phyloP scores from a whole-genome alignment of 2,888 invertebrate genomes.

The Taphrorychus bicolor region DNA sequence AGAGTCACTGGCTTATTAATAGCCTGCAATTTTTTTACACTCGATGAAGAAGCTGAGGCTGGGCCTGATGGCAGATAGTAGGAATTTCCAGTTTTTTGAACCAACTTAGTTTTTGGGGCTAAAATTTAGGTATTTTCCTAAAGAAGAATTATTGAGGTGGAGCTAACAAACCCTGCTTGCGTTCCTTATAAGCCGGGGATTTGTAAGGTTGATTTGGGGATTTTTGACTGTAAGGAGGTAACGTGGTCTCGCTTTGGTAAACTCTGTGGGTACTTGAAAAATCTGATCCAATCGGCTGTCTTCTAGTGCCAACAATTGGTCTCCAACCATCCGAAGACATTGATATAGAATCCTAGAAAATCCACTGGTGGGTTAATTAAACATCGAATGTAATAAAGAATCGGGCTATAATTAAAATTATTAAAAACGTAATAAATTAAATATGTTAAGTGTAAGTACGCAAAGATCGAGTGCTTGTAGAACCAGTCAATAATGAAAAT shows the following conservation, averaged over 20 bases:
- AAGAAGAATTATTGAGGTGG: too few relatives aligned
- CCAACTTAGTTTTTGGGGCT: neutral
- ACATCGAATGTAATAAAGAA: neutral
- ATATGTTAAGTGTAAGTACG: slow-evolving; percentile 3
- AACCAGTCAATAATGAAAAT: slow-evolving; percentile 16
- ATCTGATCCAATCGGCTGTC: slow-evolving; percentile 46
- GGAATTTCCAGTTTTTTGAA: neutral
- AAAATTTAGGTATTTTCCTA: too few relatives aligned
- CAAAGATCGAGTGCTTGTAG: slow-evolving; percentile 1
- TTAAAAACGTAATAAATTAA: slow-evolving; percentile 1
- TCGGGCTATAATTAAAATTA: neutral
- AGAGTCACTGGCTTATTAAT: slow-evolving; percentile 24
- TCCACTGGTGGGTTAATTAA: neutral
- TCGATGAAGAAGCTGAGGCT: neutral
- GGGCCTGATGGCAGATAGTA: neutral
- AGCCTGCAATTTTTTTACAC: slow-evolving; percentile 17
- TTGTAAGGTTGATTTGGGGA: neutral
- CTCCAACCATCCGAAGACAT: slow-evolving; percentile 69
- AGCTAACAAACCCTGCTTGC: neutral
- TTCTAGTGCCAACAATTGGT: slow-evolving; percentile 63
- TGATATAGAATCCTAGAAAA: slow-evolving; percentile 56
- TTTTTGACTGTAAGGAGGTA: neutral
- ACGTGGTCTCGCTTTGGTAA: neutral
- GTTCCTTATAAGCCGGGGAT: neutral
- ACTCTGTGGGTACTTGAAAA: slow-evolving; percentile 47